These are phyloP conservation scores for Rhorus exstirpatorius DNA, from an alignment of 2,888 invertebrate species.

Conservation along the genomic window DNA sequence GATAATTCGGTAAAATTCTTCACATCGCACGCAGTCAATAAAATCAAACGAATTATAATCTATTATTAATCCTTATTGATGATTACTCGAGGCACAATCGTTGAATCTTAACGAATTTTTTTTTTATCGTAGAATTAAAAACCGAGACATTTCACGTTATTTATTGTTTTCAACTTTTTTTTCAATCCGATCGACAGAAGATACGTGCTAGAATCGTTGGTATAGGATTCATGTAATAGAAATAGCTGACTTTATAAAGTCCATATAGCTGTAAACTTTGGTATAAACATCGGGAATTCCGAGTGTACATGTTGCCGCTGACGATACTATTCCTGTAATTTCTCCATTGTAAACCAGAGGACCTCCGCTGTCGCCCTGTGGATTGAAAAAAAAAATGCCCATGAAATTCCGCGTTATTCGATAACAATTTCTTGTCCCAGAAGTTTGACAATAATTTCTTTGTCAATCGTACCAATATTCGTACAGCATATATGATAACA, in stretches of 20 bases:
- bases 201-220: no score
- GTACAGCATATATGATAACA: neutral
- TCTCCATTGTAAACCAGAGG: slow-evolving; percentile 26
- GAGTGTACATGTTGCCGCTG: neutral
- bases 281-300: slow-evolving; percentile 43
- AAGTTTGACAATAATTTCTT: neutral
- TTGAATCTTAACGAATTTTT: no score
- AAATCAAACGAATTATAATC: no score
- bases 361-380: slow-evolving; percentile 54
- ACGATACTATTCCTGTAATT: slow-evolving; percentile 33
- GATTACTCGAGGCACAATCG: no score
- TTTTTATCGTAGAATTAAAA: no score
- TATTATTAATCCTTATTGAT: no score
- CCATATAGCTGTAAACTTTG: neutral
- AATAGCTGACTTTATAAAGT: slow-evolving; percentile 1
- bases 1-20: no score
- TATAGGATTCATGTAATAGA: no score
- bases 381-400: neutral
- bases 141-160: no score
- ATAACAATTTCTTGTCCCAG: neutral
- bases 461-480: neutral
- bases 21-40: no score
- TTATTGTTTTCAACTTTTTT: no score
- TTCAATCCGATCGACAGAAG: no score
- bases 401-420: neutral